Evolutionary conservation across 2,113 vertebrate species (phyloP), one percentile per base, ranked within the genome.

Genomic region (Arothron firmamentum): DNA sequence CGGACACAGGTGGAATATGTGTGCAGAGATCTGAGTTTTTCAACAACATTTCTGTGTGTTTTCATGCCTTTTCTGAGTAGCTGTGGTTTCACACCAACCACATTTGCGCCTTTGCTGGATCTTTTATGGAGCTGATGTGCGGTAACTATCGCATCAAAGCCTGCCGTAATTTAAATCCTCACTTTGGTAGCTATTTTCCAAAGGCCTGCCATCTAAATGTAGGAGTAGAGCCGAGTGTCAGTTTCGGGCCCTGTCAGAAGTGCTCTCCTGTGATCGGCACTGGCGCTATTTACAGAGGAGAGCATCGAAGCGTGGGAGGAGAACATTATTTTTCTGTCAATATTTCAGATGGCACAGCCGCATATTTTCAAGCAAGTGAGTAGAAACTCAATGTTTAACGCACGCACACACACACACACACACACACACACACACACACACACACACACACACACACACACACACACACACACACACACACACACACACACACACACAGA

Each of bases 261-360:
- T 62, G 52, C 80, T 78, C 77, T 85, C 82, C 77, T 83, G 78
- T 9, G 70, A 59, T 81, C 79, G 46, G 72, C 67, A 52, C 46
- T 23, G 38, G 60, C 34, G 14, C 78, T 80, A 81, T 82, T 84
- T 81, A 80, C 74, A 78, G 73, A 85, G 70, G 25, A 69, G 62
- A 61, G 79, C 72, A 60, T 62, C 41, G 72, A 81, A 47, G 79
- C 60, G 72, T 87, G 66, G 81, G 81, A 70, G 75, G 60, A 58
- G 67, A 75, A 71, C 81, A 75, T 83, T 72, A 79, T 80, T 75
- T 28, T 83, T 73, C 63, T 77, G 66, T 79, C 77, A 79, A 78
- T 85, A 84, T 68, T 76, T 77, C 66, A 74, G 69, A 77, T 43
- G 20, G 46, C 52, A 66, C 52, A 45, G 77, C 54, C 58, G 52